Percentiles rank a stretch among this genome's conserved stretches.
Evolutionary conservation across 2,113 vertebrate genomes (phyloP).

Genomic region (Hyperopisus bebe): DNA sequence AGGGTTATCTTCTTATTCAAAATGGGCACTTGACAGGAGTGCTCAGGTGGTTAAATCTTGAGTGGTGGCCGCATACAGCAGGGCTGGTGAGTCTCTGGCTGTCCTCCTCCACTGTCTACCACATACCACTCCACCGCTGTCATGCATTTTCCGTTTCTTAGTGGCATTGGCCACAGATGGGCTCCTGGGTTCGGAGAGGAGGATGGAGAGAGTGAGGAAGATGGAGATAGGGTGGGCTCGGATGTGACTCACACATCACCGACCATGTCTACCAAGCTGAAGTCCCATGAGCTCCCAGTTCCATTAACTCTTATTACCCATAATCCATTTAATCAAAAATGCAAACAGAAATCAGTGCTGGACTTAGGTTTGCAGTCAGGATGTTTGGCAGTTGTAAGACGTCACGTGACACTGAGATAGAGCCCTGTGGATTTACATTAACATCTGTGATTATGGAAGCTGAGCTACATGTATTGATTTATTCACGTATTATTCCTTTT

Average conservation of each 20-base stretch:
- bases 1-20: neutral
- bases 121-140: neutral
- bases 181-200: neutral
- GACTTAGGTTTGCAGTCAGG: neutral
- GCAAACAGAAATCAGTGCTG: neutral
- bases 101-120: neutral
- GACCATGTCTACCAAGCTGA: neutral
- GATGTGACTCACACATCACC: neutral
- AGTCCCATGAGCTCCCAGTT: neutral
- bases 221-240: neutral
- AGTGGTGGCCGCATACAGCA: neutral
- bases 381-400: neutral
- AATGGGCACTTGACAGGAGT: neutral
- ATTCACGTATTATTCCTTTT: neutral
- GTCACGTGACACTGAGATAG: neutral
- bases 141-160: neutral
- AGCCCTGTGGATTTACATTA: neutral
- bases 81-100: neutral
- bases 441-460: neutral
- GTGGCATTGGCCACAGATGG: neutral
- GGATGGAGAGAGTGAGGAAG: neutral
- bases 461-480: neutral
- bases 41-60: neutral
- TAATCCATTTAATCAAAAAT: conserved; percentile 7
- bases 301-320: neutral